A percentile compares a stretch with the other conserved stretches of the same genome.
phyloP scores from a whole-genome alignment of 2,113 vertebrate species.

The Pelvicachromis taeniatus region DNA sequence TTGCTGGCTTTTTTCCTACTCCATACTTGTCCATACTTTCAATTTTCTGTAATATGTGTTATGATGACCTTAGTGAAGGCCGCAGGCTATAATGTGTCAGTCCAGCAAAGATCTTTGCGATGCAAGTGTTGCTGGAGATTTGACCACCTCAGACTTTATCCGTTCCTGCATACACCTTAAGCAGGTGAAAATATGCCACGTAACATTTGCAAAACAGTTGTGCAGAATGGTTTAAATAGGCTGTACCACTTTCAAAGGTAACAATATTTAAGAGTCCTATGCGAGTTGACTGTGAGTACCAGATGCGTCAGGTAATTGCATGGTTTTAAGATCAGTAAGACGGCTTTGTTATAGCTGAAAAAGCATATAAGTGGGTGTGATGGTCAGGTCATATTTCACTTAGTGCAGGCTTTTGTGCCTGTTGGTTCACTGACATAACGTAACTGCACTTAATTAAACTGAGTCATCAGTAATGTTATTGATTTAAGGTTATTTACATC shows the following conservation, averaged over 20 bases:
- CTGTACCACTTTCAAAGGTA: neutral
- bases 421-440: neutral
- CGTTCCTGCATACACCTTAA: neutral
- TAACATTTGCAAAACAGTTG: neutral
- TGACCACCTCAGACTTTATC: neutral
- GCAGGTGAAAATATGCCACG: neutral
- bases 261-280: neutral
- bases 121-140: neutral
- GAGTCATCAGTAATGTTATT: neutral
- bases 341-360: neutral
- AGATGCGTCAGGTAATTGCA: neutral
- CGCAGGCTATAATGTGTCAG: neutral
- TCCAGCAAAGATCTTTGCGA: neutral
- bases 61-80: rapidly evolving
- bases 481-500: neutral
- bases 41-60: rapidly evolving
- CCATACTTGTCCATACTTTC: neutral
- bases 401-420: neutral
- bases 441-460: neutral
- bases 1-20: neutral
- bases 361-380: neutral
- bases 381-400: neutral
- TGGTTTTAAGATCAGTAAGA: neutral
- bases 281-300: neutral
- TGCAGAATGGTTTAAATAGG: neutral